Evolutionary conservation across 2,888 invertebrate species (phyloP), one percentile per base, ranked within the genome.

Genomic region (Ectemnius cavifrons): DNA sequence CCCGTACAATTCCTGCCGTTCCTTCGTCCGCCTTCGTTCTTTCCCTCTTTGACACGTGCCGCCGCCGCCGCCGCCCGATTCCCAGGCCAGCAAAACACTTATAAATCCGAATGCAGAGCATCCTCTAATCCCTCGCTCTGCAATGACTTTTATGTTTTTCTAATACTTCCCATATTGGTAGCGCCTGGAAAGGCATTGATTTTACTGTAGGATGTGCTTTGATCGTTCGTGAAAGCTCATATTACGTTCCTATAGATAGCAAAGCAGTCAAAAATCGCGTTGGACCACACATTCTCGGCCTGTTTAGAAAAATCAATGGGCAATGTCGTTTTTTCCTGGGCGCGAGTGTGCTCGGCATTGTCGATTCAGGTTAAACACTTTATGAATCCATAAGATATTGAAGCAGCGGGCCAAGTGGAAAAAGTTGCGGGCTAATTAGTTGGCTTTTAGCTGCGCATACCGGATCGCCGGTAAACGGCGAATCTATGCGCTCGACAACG

Each of bases 1-100:
- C 77, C 77, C 67, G 62, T 45, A 47, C 14, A 47, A 14, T 11
- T 20, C 0, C 57, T 46, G 61, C 80, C 79, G 73, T 67, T 27
- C 73, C 75, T 75, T 52, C 58, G 5, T 78, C 4, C 60, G 11
- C 13, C 3, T 1, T 0, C 14, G 14, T 78, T 82, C 72, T 67
- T 76, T 75, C 76, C 81, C 79, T 85, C 87, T 86, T 86, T 87
- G 87, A 87, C 87, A 87, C 87, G 87, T 86, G 87, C 87, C 86
- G 87, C 37, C 37, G 37, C 84, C 83, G 79, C 71, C 71, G 37
- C 84, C 83, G 79, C 71, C 71, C 80, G 78, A 79, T 75, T 77
- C 79, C 64, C 77, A 72, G 73, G 72, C 75, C 68, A 78, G 78
- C 81, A 73, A 85, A 83, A 84, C 81, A 82, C 84, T 84, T 82